These are phyloP conservation scores for Pituophis catenifer DNA, from an alignment of 2,113 vertebrate genomes.

Conservation along the genomic window DNA sequence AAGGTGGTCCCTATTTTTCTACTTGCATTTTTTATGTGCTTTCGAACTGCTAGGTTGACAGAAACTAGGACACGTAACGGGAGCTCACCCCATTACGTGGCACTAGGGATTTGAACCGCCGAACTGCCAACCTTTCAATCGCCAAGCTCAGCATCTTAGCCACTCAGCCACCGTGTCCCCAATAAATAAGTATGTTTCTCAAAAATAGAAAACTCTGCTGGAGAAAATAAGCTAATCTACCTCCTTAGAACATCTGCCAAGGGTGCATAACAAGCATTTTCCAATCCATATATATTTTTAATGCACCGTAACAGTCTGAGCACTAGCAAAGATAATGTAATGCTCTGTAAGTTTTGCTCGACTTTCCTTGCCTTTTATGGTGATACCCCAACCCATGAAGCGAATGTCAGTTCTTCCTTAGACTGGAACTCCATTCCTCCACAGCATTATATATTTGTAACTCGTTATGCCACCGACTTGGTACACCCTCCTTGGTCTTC, in stretches of 20 bases:
- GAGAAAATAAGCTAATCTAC: neutral
- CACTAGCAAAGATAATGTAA: neutral
- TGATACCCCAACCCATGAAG: neutral
- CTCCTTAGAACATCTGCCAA: neutral
- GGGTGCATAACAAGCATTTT: neutral
- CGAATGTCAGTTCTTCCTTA: neutral
- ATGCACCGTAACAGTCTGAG: neutral
- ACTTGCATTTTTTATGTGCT: too few relatives aligned
- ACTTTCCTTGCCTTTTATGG: constrained; percentile 20
- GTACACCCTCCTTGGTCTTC: neutral
- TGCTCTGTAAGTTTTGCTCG: neutral
- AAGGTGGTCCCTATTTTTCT: too few relatives aligned
- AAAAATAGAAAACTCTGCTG: neutral
- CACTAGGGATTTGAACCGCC: too few relatives aligned
- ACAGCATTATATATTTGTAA: neutral
- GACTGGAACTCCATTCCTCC: neutral
- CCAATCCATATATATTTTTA: neutral
- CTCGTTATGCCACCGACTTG: neutral
- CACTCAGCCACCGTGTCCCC: too few relatives aligned
- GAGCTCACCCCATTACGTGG: too few relatives aligned
- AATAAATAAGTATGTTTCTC: neutral
- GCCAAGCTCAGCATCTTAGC: too few relatives aligned
- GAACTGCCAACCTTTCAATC: too few relatives aligned
- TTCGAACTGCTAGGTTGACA: too few relatives aligned
- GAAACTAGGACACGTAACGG: too few relatives aligned